Evolutionary conservation across 1,140 invertebrate species (phyloP).

Genomic region (Drosophila triauraria): DNA sequence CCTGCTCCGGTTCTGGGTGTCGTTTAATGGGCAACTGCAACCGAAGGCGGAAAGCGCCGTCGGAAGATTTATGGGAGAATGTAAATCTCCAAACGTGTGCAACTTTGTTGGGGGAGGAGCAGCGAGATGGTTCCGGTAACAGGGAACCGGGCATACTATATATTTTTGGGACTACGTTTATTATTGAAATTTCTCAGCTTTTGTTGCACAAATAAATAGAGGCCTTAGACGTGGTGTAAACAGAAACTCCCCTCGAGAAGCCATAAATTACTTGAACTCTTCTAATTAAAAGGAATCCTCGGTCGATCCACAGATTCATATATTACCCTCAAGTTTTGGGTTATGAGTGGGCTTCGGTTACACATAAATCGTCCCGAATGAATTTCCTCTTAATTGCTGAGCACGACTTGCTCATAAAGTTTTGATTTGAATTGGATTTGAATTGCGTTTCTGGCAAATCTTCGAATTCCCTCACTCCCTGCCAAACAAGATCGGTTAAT

Average conservation of each 20-base stretch:
- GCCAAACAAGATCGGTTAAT: slow-evolving; percentile 53
- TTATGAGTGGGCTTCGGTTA: slow-evolving; percentile 59
- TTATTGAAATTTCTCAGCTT: slow-evolving; percentile 53
- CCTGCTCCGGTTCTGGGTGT: slow-evolving; percentile 69
- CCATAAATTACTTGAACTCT: slow-evolving; percentile 67
- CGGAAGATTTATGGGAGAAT: slow-evolving; percentile 73
- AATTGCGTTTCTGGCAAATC: slow-evolving; percentile 55
- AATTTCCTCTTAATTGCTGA: slow-evolving; percentile 56
- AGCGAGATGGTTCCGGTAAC: slow-evolving; percentile 1
- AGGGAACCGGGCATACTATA: slow-evolving; percentile 44
- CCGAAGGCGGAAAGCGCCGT: slow-evolving; percentile 59
- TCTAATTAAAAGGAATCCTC: slow-evolving; percentile 73
- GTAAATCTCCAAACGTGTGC: slow-evolving; percentile 64
- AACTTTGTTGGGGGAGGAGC: slow-evolving; percentile 42
- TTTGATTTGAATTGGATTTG: slow-evolving; percentile 52
- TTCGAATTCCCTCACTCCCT: slow-evolving; percentile 10
- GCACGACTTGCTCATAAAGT: slow-evolving; percentile 43
- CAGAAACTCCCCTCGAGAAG: slow-evolving; percentile 16
- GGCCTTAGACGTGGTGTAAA: slow-evolving; percentile 40
- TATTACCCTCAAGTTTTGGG: slow-evolving; percentile 43
- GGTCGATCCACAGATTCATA: slow-evolving; percentile 38
- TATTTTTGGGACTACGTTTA: slow-evolving; percentile 52
- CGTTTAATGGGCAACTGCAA: slow-evolving; percentile 75
- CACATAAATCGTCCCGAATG: slow-evolving; percentile 53
- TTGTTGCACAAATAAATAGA: slow-evolving; percentile 55